These are phyloP conservation scores for Picus viridis DNA, from an alignment of 2,797 vertebrate species.

Conservation along the genomic window DNA sequence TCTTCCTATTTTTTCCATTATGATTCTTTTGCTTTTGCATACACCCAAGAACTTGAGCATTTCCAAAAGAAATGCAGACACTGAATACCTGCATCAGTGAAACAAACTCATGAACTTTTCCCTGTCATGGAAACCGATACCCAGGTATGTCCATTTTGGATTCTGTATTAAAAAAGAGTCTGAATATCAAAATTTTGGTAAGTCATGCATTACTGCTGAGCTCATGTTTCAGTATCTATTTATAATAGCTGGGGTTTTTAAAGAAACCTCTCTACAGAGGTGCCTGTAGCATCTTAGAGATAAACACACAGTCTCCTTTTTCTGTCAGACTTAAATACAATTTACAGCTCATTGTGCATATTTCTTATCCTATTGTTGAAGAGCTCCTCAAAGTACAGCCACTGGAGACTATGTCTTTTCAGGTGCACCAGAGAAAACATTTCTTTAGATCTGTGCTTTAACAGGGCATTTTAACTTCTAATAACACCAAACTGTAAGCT, in stretches of 20 bases:
- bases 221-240: neutral
- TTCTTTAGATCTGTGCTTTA: neutral
- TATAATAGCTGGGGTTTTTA: neutral
- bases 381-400: neutral
- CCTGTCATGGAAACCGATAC: neutral
- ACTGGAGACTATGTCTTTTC: neutral
- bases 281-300: neutral
- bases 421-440: neutral
- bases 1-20: neutral
- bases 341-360: neutral
- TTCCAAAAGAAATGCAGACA: neutral
- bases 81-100: neutral
- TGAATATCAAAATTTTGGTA: neutral
- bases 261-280: neutral
- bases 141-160: neutral
- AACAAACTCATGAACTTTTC: neutral
- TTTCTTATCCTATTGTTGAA: neutral
- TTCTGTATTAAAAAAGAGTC: neutral
- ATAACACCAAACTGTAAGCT: neutral
- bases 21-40: neutral
- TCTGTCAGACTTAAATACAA: neutral
- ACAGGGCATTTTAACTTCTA: constrained; percentile 15
- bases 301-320: neutral
- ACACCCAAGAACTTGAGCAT: neutral
- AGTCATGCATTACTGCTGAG: neutral